Evolutionary conservation across 2,888 invertebrate species (phyloP), one percentile per base, ranked within the genome.

Genomic region (Melieria picta): DNA sequence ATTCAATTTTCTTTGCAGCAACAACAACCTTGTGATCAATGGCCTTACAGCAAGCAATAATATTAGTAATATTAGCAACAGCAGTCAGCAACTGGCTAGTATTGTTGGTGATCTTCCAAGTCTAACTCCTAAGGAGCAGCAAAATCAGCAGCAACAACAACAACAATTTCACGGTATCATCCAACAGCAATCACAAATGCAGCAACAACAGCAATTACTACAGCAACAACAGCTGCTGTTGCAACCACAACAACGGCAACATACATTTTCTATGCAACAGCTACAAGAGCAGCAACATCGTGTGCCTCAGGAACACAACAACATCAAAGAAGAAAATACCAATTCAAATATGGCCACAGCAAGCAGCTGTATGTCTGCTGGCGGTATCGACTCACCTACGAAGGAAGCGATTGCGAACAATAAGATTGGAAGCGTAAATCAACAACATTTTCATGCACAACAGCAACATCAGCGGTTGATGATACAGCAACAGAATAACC

Each of bases 21-120:
- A 76, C 74, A 82, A 77, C 62, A 80, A 79, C 71, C 79, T 84
- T 77, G 78, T 81, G 76, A 83, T 84, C 77, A 84, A 84, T 75
- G 83, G 83, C 78, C 82, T 84, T 79, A 83, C 83, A 74, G 78
- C 83, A 79, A 83, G 79, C 81, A 83, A 81, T 79, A 84, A 80
- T 74, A 73, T 75, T 55, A 77, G 68, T 71, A 77, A 74, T 65
- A 71, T 52, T 64, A 74, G 58, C 61, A 73, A 72, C 65, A 69
- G 63, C 55, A 68, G 62, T 64, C 83, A 79, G 70, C 81, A 79
- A 68, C 60, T 79, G 61, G 64, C 77, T 47, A 64, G 77, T 68
- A 65, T 75, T 67, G 70, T 50, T 70, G 74, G 55, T 50, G 74
- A 77, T 73, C 73, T 73, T 69, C 68, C 77, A 69, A 66, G 71